These are phyloP conservation scores for Cephus cinctus DNA, from an alignment of 1,140 invertebrate species.

Conservation along the genomic window DNA sequence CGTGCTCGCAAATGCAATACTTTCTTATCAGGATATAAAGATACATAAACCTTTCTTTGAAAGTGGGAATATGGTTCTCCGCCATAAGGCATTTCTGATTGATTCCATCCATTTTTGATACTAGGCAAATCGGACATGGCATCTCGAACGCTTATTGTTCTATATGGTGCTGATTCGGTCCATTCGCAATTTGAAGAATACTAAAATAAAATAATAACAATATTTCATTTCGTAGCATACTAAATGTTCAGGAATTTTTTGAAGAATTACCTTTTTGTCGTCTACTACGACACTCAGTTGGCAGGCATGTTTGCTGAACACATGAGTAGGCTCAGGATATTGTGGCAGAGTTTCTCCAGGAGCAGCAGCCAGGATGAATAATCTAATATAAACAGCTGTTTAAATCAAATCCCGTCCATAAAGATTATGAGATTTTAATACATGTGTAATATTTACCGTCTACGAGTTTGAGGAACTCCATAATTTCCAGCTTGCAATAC, in stretches of 20 bases:
- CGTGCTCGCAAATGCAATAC: background rate
- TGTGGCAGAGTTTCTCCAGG: slow-evolving; percentile 77
- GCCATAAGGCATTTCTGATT: slow-evolving; percentile 73
- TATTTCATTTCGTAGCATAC: background rate
- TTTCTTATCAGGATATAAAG: background rate
- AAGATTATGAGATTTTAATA: slow-evolving; percentile 75
- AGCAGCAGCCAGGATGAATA: slow-evolving; percentile 82
- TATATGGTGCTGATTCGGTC: slow-evolving; percentile 66
- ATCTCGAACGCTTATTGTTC: slow-evolving; percentile 77
- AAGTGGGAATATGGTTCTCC: slow-evolving; percentile 74
- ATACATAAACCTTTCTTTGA: slow-evolving; percentile 63
- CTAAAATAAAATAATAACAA: slow-evolving; percentile 30
- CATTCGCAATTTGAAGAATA: slow-evolving; percentile 55
- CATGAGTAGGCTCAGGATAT: slow-evolving; percentile 80
- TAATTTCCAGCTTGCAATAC: slow-evolving; percentile 85
- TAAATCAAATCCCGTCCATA: slow-evolving; percentile 61
- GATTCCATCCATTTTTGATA: slow-evolving; percentile 72
- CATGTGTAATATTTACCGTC: slow-evolving; percentile 55
- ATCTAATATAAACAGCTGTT: slow-evolving; percentile 45
- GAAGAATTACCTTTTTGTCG: slow-evolving; percentile 59
- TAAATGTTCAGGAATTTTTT: background rate
- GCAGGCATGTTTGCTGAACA: slow-evolving; percentile 73
- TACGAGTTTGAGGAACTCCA: slow-evolving; percentile 80
- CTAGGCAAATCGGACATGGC: slow-evolving; percentile 81
- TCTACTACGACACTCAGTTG: slow-evolving; percentile 74